Percentiles rank a stretch among this genome's conserved stretches.
These are phyloP conservation scores for Actias luna DNA, from an alignment of 2,888 invertebrate genomes.

Conservation along the genomic window DNA sequence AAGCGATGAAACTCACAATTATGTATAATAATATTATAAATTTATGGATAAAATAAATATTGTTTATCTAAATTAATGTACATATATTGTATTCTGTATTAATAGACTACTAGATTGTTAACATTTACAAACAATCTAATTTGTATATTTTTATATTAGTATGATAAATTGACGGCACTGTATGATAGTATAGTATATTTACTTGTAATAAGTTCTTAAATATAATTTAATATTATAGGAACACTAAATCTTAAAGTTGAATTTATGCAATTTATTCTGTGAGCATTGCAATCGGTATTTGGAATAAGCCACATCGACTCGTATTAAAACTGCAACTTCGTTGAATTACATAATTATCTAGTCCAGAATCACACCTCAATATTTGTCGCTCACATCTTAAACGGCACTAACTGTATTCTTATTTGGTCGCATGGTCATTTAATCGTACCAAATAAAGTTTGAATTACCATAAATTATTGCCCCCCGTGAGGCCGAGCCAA, in stretches of 20 bases:
- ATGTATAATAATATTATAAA: too few species aligned
- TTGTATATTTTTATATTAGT: too few species aligned
- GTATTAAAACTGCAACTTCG: background rate
- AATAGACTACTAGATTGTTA: too few species aligned
- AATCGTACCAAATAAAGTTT: background rate
- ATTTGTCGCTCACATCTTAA: constrained; percentile 1
- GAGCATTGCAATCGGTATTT: background rate
- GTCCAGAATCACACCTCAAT: constrained; percentile 8
- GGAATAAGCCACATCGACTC: background rate
- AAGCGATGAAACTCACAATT: too few species aligned
- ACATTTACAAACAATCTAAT: too few species aligned
- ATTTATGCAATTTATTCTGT: background rate
- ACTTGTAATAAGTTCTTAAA: background rate
- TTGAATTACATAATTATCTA: background rate
- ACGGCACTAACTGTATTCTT: background rate
- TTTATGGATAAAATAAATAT: too few species aligned
- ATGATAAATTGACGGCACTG: too few species aligned
- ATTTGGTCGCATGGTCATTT: background rate
- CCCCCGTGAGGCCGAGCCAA: background rate
- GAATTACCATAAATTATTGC: constrained; percentile 6
- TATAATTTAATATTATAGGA: background rate
- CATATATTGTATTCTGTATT: too few species aligned
- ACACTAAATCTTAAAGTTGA: background rate
- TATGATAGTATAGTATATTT: too few species aligned
- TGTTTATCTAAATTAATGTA: too few species aligned